Conservation (phyloP, 2,113 vertebrate genomes). For the Lichenostomus cassidix region DNA sequence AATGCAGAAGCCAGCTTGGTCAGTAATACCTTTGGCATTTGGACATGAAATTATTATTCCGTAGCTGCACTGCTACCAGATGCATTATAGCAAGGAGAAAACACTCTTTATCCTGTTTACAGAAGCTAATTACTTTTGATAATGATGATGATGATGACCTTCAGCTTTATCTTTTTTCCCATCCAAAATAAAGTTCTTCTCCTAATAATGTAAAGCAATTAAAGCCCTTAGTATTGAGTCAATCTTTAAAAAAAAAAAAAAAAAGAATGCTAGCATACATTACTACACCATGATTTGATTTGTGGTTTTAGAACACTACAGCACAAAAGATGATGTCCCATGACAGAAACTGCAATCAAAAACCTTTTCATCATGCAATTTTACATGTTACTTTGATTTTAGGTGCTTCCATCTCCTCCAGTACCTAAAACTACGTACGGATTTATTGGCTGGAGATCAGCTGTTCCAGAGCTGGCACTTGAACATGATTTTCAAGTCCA, state of each 20-base stretch:
- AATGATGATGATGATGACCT: neutral
- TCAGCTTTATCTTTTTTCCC: neutral
- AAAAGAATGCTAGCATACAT: neutral
- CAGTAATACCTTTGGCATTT: neutral
- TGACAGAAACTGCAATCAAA: neutral
- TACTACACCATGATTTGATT: neutral
- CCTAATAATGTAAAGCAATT: neutral
- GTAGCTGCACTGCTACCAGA: neutral
- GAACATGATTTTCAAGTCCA: conserved; percentile 53
- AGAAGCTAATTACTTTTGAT: neutral
- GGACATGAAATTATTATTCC: neutral
- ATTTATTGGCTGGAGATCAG: conserved; percentile 86
- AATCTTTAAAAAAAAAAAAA: neutral
- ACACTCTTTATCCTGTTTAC: neutral
- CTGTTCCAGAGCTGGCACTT: conserved; percentile 70
- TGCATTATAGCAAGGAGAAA: neutral
- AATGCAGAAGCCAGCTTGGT: neutral
- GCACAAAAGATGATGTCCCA: neutral
- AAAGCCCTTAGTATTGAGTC: neutral
- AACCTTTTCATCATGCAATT: neutral
- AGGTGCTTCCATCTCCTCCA: conserved; percentile 82
- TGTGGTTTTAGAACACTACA: neutral
- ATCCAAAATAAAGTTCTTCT: neutral
- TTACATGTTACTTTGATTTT: neutral
- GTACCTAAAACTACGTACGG: conserved; percentile 83